These are phyloP conservation scores for Phocoena sinus DNA, from an alignment of 2,113 vertebrate species.

Conservation along the genomic window DNA sequence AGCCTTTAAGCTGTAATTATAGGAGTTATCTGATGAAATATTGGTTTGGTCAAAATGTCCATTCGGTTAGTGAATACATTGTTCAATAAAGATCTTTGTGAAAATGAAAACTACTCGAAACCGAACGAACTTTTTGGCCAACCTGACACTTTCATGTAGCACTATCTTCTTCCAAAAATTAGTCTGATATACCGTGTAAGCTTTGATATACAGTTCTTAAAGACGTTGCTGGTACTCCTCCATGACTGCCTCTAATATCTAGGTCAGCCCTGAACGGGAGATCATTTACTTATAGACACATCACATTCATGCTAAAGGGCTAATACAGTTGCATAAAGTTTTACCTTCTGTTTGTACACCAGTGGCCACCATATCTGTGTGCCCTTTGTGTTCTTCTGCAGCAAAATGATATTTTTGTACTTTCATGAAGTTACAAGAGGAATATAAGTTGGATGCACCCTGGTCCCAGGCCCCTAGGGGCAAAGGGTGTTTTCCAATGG, in stretches of 20 bases:
- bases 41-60: too few species aligned
- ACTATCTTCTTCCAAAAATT: neutral
- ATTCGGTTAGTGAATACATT: fast-evolving
- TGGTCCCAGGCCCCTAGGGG: neutral
- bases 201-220: neutral
- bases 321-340: neutral
- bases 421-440: neutral
- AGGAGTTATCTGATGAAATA: neutral
- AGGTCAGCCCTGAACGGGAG: neutral
- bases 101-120: too few species aligned
- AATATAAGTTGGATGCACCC: neutral
- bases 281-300: neutral
- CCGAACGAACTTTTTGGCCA: too few species aligned
- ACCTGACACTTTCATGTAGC: neutral
- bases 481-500: neutral
- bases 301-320: neutral
- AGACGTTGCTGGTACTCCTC: neutral
- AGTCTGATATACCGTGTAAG: neutral
- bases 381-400: neutral
- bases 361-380: neutral
- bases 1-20: neutral
- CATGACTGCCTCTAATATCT: neutral
- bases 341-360: neutral
- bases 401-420: neutral
- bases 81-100: too few species aligned